Percentiles rank a stretch among this genome's conserved stretches.
Evolutionary conservation across 2,113 vertebrate species (phyloP).

Genomic region (Catharus minimus): DNA sequence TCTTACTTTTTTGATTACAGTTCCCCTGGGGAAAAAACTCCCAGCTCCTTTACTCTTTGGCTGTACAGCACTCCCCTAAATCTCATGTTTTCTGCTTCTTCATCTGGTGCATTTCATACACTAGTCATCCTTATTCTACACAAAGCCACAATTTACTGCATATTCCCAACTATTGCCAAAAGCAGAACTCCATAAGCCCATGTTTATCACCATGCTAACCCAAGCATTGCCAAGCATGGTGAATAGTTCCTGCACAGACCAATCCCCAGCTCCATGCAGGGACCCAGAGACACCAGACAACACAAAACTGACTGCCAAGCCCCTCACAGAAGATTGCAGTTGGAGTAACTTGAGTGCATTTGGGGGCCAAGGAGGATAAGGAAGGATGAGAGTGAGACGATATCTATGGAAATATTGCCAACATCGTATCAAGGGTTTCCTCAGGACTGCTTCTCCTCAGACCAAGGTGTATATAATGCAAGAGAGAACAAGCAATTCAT

Average conservation of each 20-base stretch:
- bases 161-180: neutral
- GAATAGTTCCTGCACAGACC: neutral
- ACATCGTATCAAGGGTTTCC: neutral
- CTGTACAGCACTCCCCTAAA: neutral
- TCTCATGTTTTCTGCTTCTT: neutral
- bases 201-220: accelerated
- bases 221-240: neutral
- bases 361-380: neutral
- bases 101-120: accelerated
- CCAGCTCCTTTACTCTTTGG: neutral
- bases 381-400: neutral
- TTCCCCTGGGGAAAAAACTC: neutral
- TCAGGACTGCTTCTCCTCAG: neutral
- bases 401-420: neutral
- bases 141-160: neutral
- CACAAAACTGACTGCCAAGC: neutral
- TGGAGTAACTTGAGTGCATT: neutral
- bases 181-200: neutral
- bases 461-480: accelerated
- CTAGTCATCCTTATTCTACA: neutral
- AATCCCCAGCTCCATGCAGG: neutral
- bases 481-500: neutral
- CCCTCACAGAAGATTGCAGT: neutral
- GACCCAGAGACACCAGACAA: neutral
- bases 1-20: neutral